phyloP scores from a whole-genome alignment of 2,113 vertebrate genomes.

The Benitochromis conjunctus region DNA sequence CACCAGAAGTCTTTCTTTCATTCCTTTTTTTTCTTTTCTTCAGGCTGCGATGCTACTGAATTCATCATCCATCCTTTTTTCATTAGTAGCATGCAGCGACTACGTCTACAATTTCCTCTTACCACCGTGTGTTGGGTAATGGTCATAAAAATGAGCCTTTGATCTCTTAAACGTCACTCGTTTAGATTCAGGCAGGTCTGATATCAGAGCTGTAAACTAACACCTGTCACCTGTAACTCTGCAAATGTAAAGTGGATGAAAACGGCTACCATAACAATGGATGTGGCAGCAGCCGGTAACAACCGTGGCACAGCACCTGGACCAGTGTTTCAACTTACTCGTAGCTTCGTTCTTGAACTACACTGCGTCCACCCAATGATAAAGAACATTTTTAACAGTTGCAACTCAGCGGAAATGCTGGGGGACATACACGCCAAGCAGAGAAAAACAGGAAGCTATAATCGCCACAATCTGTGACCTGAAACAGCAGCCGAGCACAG shows the following conservation, averaged over 20 bases:
- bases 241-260: not conserved
- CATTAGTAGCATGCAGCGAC: not conserved
- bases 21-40: not conserved
- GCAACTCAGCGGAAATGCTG: not conserved
- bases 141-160: not conserved
- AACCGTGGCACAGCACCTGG: not conserved
- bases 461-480: not conserved
- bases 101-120: not conserved
- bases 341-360: not conserved
- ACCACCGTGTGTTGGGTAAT: not conserved
- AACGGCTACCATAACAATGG: not conserved
- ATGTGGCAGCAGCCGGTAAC: not conserved
- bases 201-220: not conserved
- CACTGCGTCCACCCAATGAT: not conserved
- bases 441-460: not conserved
- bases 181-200: fast-evolving
- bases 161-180: not conserved
- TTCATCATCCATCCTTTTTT: fast-evolving
- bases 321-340: not conserved
- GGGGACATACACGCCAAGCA: not conserved
- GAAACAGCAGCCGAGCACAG: not conserved
- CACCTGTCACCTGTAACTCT: not conserved
- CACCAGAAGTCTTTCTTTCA: not conserved
- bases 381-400: not conserved
- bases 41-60: not conserved